A percentile compares a stretch with the other conserved stretches of the same genome.
Evolutionary conservation across 2,797 vertebrate species (phyloP).

Genomic region (Rhynchotus rufescens): DNA sequence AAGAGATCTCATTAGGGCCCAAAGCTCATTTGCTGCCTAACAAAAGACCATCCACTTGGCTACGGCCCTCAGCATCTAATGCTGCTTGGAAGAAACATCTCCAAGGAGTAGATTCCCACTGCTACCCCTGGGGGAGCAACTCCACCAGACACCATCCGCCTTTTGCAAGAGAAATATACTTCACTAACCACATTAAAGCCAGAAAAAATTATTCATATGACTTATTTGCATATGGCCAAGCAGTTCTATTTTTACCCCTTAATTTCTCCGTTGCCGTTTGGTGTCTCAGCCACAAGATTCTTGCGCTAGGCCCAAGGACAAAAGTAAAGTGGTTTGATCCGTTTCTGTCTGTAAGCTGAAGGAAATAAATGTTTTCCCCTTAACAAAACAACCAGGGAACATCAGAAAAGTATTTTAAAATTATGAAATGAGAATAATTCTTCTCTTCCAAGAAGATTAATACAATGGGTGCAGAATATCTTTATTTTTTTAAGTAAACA

Average conservation of each 20-base stretch:
- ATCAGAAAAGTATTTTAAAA: accelerated
- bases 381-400: not conserved
- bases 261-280: not conserved
- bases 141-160: not conserved
- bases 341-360: not conserved
- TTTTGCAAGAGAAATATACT: not conserved
- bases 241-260: not conserved
- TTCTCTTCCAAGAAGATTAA: not conserved
- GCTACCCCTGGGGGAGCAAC: not conserved
- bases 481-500: not conserved
- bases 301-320: not conserved
- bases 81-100: not conserved
- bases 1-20: not conserved
- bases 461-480: not conserved
- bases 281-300: not conserved
- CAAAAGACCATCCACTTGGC: not conserved
- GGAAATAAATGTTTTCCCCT: not conserved
- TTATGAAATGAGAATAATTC: not conserved
- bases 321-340: not conserved
- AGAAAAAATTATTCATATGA: not conserved
- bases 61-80: not conserved
- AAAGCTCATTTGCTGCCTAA: not conserved
- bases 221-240: not conserved
- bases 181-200: not conserved
- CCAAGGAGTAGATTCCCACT: not conserved